Evolutionary conservation across 2,113 vertebrate genomes (phyloP).

Genomic region (Pelvicachromis taeniatus): DNA sequence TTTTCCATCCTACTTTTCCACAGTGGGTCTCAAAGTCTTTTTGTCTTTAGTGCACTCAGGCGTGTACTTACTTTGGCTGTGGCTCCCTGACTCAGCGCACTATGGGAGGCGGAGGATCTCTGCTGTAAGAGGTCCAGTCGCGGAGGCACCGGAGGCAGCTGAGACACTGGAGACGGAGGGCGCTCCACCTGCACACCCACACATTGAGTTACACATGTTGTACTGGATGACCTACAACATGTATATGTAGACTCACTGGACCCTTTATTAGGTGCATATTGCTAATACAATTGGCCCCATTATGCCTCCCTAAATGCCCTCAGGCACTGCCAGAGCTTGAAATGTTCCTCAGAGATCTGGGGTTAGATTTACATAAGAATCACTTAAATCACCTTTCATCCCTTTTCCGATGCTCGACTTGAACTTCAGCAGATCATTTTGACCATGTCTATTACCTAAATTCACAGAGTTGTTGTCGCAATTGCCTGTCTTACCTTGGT

Average conservation of each 20-base stretch:
- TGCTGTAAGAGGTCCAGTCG: constrained; percentile 90
- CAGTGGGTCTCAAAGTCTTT: background rate
- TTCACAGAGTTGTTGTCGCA: background rate
- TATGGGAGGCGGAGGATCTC: constrained; percentile 69
- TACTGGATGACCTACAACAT: background rate
- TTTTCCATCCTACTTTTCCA: background rate
- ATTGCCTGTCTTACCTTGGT: constrained; percentile 75
- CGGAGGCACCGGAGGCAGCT: constrained; percentile 90
- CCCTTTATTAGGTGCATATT: no score
- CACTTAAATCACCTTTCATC: background rate
- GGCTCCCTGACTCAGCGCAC: constrained; percentile 77
- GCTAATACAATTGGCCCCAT: no score
- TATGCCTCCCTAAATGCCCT: no score
- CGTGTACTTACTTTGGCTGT: constrained; percentile 78
- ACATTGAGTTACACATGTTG: background rate
- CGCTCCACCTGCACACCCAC: constrained; percentile 81
- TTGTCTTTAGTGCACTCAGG: background rate
- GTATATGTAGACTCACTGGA: no score
- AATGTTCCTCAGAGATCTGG: background rate
- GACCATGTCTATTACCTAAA: background rate
- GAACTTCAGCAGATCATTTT: background rate
- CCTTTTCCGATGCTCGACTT: background rate
- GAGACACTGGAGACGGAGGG: constrained; percentile 87
- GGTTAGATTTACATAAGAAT: background rate
- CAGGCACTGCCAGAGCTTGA: background rate